Base-by-base conservation (phyloP, 2,888 invertebrate species). In the Dyspetes luteomarginatus region DNA sequence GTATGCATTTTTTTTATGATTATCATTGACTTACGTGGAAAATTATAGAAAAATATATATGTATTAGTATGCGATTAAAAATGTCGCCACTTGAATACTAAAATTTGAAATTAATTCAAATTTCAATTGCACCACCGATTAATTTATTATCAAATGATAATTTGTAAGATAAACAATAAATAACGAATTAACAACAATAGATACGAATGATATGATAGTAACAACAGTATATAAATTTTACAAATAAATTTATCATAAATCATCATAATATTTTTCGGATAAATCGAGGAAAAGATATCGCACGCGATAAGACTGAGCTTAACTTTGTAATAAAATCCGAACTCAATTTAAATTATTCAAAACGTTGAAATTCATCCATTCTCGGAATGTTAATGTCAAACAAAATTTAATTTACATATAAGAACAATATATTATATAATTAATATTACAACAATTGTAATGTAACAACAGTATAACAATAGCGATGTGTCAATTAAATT, bases 141-240 rank as follows among this genome's bases (percentile, higher is more conserved):
- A 9, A 36, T 65, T 24, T 7, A 9, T n/a, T 45, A 24, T 9
- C 43, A 41, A 55, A 69, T 24, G 24, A 41, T n/a, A 22, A 30
- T 69, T 15, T 4, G 7, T 2, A 24, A 1, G 28, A 26, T 56
- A 17, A 69, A 19, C 15, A 22, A 56, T 58, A 26, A 43, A 24
- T 43, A 56, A 56, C 24, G 12, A 48, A 48, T n/a, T n/a, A n/a
- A n/a, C n/a, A n/a, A n/a, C n/a, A n/a, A 64, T 55, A 55, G 1
- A 58, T 36, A 58, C 28, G 19, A 58, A 64, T 26, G 5, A 65
- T 30, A 17, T 15, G 19, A 5, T 69, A 48, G 76, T 76, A 76
- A 76, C 75, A 68, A 74, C 65, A 58, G 56, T 65, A 67, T 65
- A 28, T 52, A 48, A n/a, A n/a, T 12, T n/a, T 30, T 15, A 30